phyloP scores from a whole-genome alignment of 2,113 vertebrate genomes.

The Plectropomus leopardus region DNA sequence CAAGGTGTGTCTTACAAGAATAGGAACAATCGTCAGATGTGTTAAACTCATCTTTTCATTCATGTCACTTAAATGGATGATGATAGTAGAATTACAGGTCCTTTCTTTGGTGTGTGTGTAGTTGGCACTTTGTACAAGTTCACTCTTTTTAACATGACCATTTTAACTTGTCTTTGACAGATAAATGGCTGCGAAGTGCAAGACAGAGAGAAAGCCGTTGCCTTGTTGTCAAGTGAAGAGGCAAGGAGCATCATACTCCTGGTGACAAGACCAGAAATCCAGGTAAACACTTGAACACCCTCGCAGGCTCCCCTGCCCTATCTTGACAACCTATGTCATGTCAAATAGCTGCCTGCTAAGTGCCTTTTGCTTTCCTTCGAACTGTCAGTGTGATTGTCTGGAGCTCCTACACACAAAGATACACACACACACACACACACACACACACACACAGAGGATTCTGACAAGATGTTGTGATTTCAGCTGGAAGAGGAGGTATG shows the following conservation, averaged over 20 bases:
- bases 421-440: constrained; percentile 3
- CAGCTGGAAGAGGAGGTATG: constrained; percentile 96
- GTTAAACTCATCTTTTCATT: neutral
- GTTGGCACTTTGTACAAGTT: constrained; percentile 7
- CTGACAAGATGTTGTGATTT: constrained; percentile 68
- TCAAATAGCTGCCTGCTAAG: constrained; percentile 55
- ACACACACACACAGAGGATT: constrained; percentile 16
- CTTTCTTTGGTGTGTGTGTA: neutral
- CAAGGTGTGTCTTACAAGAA: constrained; percentile 30
- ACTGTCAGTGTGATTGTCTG: constrained; percentile 61
- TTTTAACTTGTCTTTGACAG: constrained; percentile 84
- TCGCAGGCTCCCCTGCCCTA: constrained; percentile 21
- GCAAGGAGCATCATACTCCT: constrained; percentile 91
- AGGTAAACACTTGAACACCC: constrained; percentile 83
- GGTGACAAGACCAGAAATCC: constrained; percentile 92
- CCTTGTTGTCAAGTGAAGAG: constrained; percentile 92
- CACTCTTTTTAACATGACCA: constrained; percentile 1
- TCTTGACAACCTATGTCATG: constrained; percentile 57
- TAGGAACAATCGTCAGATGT: constrained; percentile 22
- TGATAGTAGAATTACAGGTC: constrained; percentile 4
- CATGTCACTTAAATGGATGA: constrained; percentile 11
- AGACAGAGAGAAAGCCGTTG: constrained; percentile 92
- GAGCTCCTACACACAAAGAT: constrained; percentile 59
- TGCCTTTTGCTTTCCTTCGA: constrained; percentile 26
- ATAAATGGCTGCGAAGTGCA: constrained; percentile 96